A percentile compares a stretch with the other conserved stretches of the same genome.
These are phyloP conservation scores for Orbicella faveolata DNA, from an alignment of 64 coral and sea anemone genomes.

Conservation along the genomic window DNA sequence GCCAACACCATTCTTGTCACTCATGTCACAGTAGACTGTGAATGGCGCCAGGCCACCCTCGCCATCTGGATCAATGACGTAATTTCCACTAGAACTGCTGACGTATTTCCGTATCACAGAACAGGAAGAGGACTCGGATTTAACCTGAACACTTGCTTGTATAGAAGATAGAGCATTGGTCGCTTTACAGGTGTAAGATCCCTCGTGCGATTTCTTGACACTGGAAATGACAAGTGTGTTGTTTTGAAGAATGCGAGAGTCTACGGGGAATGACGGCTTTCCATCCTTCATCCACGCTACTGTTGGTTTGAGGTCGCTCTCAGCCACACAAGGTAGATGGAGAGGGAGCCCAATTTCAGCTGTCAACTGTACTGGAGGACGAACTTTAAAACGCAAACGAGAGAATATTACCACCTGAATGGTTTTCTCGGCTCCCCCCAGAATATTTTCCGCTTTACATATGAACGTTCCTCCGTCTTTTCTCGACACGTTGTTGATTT, in stretches of 20 bases:
- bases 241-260: background rate
- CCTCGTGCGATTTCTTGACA: background rate
- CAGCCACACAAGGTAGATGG: slow-evolving; percentile 19
- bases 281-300: slow-evolving; percentile 48
- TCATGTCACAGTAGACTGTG: slow-evolving; percentile 47
- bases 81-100: background rate
- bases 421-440: too few species aligned
- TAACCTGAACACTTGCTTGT: background rate
- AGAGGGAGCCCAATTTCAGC: background rate
- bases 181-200: slow-evolving; percentile 9
- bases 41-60: slow-evolving; percentile 4
- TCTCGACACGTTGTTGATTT: too few species aligned
- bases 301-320: background rate
- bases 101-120: slow-evolving; percentile 8
- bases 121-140: background rate
- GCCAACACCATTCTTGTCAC: slow-evolving; percentile 29
- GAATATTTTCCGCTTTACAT: too few species aligned
- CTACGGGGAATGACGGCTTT: background rate
- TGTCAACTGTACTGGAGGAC: background rate
- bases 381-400: slow-evolving; percentile 1
- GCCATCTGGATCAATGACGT: slow-evolving; percentile 46
- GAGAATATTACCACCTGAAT: background rate
- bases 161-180: slow-evolving; percentile 3
- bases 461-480: too few species aligned
- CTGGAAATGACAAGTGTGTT: background rate